These are phyloP conservation scores for Mus musculus DNA, from an alignment of 2,113 vertebrate species.

Conservation along the genomic window GRCm39 chr2:27486501-27487000, in stretches of 20 bases:
- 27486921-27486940: rapidly evolving
- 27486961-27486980: constrained; percentile 74
- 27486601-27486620: rapidly evolving
- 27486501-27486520: neutral
- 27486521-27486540: neutral
- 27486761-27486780: neutral
- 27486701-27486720: too few relatives aligned
- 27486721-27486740: neutral
- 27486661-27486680: rapidly evolving
- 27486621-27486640: neutral
- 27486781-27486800: too few relatives aligned
- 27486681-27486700: neutral
- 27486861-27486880: neutral
- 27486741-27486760: neutral
- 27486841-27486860: neutral
- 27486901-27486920: neutral
- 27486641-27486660: neutral
- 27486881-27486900: rapidly evolving
- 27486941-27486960: constrained; percentile 70
- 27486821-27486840: neutral
- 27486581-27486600: rapidly evolving
- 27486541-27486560: too few relatives aligned
- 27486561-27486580: rapidly evolving
- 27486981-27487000: constrained; percentile 77
- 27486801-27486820: neutral